Base-by-base conservation (phyloP, 2,113 vertebrate genomes). In the Anthoscopus minutus region DNA sequence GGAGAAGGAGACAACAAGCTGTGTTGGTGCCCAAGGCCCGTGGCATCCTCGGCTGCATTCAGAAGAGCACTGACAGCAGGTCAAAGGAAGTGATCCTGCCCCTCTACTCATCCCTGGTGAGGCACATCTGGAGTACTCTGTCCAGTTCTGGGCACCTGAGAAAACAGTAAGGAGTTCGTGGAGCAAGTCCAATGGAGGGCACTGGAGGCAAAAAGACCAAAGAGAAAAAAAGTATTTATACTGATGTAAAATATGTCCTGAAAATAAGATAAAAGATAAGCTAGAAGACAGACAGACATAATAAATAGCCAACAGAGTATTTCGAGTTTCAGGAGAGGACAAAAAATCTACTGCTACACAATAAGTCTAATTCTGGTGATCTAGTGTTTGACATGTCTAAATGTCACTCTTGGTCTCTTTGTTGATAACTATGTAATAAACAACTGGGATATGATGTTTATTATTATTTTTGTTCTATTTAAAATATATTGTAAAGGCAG, bases 41-140 rank as follows among this genome's bases (percentile, higher is more conserved):
- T 8, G n/a, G 0, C 2, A 69, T 16, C 23, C 19, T 28, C 37
- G 14, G 8, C 2, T 25, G 2, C 11, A 2, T 11, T 50, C 1
- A 0, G 38, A 27, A 3, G 7, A 31, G 4, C 33, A 58, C 0
- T 18, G 31, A 25, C 44, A 33, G 33, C 14, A 51, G 45, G 25
- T 16, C 2, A 1, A 31, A 7, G 21, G 11, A 25, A 21, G 16
- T 18, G 37, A 24, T 20, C 19, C 33, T 69, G 19, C 3, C 15
- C 19, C 23, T 69, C 28, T 38, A 0, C 10, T 69, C 19, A 44
- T 23, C 15, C 38, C 10, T 60, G 7, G 10, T 45, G 38, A 38
- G 28, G 19, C 15, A 2, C 10, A n/a, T 4, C 33, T 69, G 47
- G 4, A 64, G 3, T n/a, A 23, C 8, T 56, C 3, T 28, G 15